Evolutionary conservation across 1,140 invertebrate species (phyloP).

Genomic region (Caerostris extrusa): DNA sequence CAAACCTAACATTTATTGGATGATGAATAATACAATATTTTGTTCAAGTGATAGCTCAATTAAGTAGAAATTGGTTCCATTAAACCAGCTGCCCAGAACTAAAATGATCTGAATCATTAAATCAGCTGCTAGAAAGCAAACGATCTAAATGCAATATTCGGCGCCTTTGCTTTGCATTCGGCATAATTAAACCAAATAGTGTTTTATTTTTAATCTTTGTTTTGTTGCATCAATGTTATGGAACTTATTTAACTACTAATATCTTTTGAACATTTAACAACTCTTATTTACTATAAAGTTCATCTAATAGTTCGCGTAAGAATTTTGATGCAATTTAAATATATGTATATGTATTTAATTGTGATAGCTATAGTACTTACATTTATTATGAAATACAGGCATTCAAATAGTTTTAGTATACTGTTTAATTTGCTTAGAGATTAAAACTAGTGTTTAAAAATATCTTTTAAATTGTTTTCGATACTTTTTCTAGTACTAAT

Average conservation of each 20-base stretch:
- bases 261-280: neutral
- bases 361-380: too few relatives aligned
- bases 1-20: neutral
- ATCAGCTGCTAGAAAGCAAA: neutral
- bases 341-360: too few relatives aligned
- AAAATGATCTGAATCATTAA: neutral
- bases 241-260: neutral
- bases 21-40: conserved; percentile 37
- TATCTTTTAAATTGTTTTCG: too few relatives aligned
- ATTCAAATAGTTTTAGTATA: too few relatives aligned
- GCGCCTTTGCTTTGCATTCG: neutral
- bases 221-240: neutral
- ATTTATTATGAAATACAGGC: too few relatives aligned
- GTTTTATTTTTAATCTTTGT: neutral
- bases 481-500: too few relatives aligned
- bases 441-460: too few relatives aligned
- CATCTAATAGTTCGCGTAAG: neutral
- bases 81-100: neutral
- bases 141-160: neutral
- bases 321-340: neutral
- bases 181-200: neutral
- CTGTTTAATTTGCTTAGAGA: too few relatives aligned
- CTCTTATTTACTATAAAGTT: neutral
- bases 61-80: neutral
- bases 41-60: conserved; percentile 48